Conservation (phyloP, 1,140 invertebrate species). For the Atopsyche davidsoni region DNA sequence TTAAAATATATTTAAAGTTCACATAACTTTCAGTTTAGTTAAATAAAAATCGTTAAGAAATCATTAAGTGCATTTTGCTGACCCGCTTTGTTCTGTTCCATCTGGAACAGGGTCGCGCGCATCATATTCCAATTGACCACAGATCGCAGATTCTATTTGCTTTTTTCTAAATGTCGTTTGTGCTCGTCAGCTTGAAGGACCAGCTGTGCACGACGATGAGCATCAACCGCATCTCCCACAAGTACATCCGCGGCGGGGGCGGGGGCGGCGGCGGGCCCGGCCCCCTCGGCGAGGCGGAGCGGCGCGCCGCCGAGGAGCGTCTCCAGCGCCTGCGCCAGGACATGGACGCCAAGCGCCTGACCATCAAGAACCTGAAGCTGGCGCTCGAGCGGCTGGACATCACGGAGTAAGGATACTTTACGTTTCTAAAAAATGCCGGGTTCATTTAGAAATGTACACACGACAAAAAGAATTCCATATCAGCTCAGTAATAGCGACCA, state of each 20-base stretch:
- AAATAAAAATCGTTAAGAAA: background rate
- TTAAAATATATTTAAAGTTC: background rate
- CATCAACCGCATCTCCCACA: constrained; percentile 35
- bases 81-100: too few relatives aligned
- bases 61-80: too few relatives aligned
- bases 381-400: constrained; percentile 70
- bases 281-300: constrained; percentile 52
- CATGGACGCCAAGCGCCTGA: constrained; percentile 62
- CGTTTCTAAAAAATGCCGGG: constrained; percentile 14
- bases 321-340: constrained; percentile 59
- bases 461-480: too few relatives aligned
- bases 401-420: constrained; percentile 77
- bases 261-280: constrained; percentile 38
- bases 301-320: constrained; percentile 61
- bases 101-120: too few relatives aligned
- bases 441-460: constrained; percentile 3
- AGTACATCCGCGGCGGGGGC: constrained; percentile 33
- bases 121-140: too few relatives aligned
- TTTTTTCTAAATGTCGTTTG: too few relatives aligned
- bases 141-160: too few relatives aligned
- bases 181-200: constrained; percentile 51
- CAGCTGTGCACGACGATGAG: constrained; percentile 55
- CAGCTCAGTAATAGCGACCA: background rate
- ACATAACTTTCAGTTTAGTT: background rate
- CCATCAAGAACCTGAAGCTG: constrained; percentile 69